Conservation (phyloP, 2,888 invertebrate species). For the Eugnorisma glareosa region DNA sequence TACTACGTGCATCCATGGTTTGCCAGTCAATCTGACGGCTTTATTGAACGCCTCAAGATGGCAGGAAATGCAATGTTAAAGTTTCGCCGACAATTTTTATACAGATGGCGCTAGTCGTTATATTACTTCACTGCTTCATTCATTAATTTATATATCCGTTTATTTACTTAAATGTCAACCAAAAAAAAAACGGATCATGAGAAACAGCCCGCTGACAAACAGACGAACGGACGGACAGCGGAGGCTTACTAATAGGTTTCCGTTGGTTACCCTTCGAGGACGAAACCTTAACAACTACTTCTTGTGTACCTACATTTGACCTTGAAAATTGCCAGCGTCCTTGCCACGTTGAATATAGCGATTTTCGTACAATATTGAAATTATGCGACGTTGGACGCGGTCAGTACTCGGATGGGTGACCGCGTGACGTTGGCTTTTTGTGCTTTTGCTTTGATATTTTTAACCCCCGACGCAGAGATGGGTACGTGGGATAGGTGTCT, state of each 20-base stretch:
- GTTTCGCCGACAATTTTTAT: background rate
- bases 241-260: too few relatives aligned
- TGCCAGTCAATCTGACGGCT: too few relatives aligned
- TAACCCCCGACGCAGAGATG: too few relatives aligned
- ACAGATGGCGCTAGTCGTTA: slow-evolving; percentile 51
- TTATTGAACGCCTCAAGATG: slow-evolving; percentile 19
- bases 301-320: too few relatives aligned
- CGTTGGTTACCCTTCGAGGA: too few relatives aligned
- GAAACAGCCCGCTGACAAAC: too few relatives aligned
- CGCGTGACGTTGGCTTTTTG: slow-evolving; percentile 79
- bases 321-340: too few relatives aligned
- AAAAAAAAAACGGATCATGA: too few relatives aligned
- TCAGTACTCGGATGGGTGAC: slow-evolving; percentile 89
- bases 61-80: slow-evolving; percentile 1
- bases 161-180: too few relatives aligned
- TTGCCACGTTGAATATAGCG: slow-evolving; percentile 84
- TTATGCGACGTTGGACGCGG: slow-evolving; percentile 86
- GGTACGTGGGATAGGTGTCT: too few relatives aligned
- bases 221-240: too few relatives aligned
- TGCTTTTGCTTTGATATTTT: background rate
- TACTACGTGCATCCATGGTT: background rate
- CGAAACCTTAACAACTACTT: too few relatives aligned
- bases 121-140: background rate
- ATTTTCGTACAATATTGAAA: slow-evolving; percentile 88
- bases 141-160: background rate